A percentile compares a stretch with the other conserved stretches of the same genome.
phyloP scores from a whole-genome alignment of 2,797 vertebrate genomes.

The Leptatherina wallacei region DNA sequence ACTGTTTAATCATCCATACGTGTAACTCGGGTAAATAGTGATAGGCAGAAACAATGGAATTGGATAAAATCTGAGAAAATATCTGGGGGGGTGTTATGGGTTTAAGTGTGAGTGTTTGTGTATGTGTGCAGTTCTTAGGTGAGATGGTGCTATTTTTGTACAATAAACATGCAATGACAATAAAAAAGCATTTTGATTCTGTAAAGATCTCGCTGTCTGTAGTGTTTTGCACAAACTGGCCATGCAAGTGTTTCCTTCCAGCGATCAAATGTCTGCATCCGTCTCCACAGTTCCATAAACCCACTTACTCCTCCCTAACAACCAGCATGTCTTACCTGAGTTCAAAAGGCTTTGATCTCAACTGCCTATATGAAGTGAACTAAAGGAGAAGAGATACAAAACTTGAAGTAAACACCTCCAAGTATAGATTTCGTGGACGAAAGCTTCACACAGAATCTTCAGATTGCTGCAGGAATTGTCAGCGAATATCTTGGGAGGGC shows the following conservation, averaged over 20 bases:
- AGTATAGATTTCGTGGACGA: conserved; percentile 34
- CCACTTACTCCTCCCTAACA: conserved; percentile 2
- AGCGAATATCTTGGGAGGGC: background rate
- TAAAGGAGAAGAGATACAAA: conserved; percentile 25
- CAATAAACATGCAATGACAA: too few relatives aligned
- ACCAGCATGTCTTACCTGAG: conserved; percentile 28
- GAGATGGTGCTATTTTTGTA: too few relatives aligned
- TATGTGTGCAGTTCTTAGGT: too few relatives aligned
- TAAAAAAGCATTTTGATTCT: too few relatives aligned
- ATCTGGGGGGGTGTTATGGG: background rate
- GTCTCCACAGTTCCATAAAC: conserved; percentile 16
- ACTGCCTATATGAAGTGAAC: conserved; percentile 25
- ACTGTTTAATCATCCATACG: background rate
- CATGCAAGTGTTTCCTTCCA: background rate
- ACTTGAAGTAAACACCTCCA: conserved; percentile 27
- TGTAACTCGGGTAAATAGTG: background rate
- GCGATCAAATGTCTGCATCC: conserved; percentile 11
- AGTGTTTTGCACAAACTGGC: background rate
- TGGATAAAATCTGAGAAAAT: background rate
- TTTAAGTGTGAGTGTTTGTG: too few relatives aligned
- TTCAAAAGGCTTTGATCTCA: conserved; percentile 37
- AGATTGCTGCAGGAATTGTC: background rate
- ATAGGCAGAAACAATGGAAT: too few relatives aligned
- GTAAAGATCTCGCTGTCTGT: too few relatives aligned
- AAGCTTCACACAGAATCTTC: conserved; percentile 14